These are phyloP conservation scores for Thripadectes ignobilis DNA, from an alignment of 2,797 vertebrate genomes.

Conservation along the genomic window DNA sequence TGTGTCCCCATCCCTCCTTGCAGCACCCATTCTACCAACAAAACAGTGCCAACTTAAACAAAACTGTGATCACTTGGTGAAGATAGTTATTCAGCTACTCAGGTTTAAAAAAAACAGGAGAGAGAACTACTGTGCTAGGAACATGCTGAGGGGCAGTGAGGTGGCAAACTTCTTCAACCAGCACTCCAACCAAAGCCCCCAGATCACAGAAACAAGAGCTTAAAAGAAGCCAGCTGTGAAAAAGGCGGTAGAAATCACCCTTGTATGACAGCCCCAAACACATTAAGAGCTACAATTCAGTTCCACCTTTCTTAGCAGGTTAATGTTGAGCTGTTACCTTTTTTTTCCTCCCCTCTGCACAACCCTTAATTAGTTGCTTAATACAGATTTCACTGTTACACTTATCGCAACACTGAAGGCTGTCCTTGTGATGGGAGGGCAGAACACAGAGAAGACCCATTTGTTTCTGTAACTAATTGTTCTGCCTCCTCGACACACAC, in stretches of 20 bases:
- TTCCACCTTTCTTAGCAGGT: background rate
- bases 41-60: background rate
- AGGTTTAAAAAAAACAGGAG: background rate
- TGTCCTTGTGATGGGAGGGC: background rate
- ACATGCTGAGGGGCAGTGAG: fast-evolving
- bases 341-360: background rate
- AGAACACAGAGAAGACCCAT: background rate
- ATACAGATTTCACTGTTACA: background rate
- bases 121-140: background rate
- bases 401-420: background rate
- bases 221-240: background rate
- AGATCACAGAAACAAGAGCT: fast-evolving
- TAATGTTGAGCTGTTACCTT: background rate
- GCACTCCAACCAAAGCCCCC: background rate
- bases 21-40: background rate
- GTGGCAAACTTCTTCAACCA: background rate
- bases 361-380: background rate
- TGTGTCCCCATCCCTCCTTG: background rate
- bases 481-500: background rate
- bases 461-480: background rate
- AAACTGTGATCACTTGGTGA: fast-evolving
- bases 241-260: background rate
- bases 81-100: background rate
- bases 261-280: background rate
- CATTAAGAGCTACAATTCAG: background rate